phyloP scores from a whole-genome alignment of 2,888 invertebrate genomes.

The Zhuqinia jingwanae region DNA sequence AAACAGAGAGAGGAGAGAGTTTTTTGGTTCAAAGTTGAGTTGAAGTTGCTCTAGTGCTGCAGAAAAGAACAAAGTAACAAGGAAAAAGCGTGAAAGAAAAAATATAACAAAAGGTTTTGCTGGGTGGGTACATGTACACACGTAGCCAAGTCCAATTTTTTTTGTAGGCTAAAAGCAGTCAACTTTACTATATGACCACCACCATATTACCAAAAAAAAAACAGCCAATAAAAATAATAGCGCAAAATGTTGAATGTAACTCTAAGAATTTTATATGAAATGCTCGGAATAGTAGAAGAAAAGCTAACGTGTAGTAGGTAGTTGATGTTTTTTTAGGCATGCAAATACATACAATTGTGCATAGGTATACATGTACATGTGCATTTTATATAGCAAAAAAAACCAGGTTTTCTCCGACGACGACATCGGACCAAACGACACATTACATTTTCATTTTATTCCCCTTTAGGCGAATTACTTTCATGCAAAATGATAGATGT shows the following conservation, averaged over 20 bases:
- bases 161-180: not conserved
- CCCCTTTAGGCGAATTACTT: constrained; percentile 22
- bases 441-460: constrained; percentile 10
- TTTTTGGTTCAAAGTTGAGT: no score
- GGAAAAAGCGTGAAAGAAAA: not conserved
- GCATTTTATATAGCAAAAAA: not conserved
- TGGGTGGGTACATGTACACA: not conserved
- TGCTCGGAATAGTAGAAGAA: not conserved
- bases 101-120: not conserved
- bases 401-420: not conserved
- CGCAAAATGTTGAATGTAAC: not conserved
- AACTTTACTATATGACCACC: not conserved
- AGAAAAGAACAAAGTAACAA: not conserved
- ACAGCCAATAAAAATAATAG: constrained; percentile 36
- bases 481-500: not conserved
- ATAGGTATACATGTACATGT: no score
- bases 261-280: not conserved
- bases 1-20: not conserved
- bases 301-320: not conserved
- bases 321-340: no score
- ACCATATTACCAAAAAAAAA: not conserved
- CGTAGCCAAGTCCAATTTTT: not conserved
- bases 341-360: no score
- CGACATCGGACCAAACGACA: not conserved
- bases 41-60: no score